A percentile compares a stretch with the other conserved stretches of the same genome.
Evolutionary conservation across 2,797 vertebrate genomes (phyloP).

Genomic region (Eulemur rubriventer): DNA sequence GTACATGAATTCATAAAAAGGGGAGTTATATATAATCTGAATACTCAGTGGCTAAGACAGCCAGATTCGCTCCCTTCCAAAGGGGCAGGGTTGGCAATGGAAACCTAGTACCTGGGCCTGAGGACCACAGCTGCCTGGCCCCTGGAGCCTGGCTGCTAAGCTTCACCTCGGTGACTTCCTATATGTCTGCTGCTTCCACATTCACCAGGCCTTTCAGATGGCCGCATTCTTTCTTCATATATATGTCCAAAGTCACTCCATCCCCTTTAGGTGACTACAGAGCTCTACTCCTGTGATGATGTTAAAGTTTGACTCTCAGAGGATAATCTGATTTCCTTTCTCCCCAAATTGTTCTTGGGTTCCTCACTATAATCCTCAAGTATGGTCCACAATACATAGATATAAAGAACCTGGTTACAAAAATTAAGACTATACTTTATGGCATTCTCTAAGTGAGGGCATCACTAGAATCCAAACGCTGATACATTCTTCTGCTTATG

Average conservation of each 20-base stretch:
- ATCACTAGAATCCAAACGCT: not conserved
- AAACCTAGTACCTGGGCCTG: not conserved
- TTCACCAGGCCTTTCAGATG: not conserved
- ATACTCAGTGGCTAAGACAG: not conserved
- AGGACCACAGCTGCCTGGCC: not conserved
- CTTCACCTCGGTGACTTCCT: not conserved
- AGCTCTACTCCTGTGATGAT: not conserved
- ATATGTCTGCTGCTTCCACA: not conserved
- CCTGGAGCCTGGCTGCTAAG: not conserved
- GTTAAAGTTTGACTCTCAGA: not conserved
- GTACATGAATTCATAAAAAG: not conserved
- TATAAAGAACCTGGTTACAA: not conserved
- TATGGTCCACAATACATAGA: not conserved
- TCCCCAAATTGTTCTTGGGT: not conserved
- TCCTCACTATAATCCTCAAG: not conserved
- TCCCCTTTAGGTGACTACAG: not conserved
- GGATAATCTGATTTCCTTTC: not conserved
- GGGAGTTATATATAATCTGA: not conserved
- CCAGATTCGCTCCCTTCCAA: not conserved
- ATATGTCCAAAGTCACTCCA: not conserved
- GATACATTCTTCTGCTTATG: not conserved
- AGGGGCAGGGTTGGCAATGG: not conserved
- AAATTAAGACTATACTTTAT: not conserved
- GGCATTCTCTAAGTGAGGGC: not conserved
- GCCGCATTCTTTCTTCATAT: not conserved